Base-by-base conservation (phyloP, 2,888 invertebrate species). In the Sipha maydis region DNA sequence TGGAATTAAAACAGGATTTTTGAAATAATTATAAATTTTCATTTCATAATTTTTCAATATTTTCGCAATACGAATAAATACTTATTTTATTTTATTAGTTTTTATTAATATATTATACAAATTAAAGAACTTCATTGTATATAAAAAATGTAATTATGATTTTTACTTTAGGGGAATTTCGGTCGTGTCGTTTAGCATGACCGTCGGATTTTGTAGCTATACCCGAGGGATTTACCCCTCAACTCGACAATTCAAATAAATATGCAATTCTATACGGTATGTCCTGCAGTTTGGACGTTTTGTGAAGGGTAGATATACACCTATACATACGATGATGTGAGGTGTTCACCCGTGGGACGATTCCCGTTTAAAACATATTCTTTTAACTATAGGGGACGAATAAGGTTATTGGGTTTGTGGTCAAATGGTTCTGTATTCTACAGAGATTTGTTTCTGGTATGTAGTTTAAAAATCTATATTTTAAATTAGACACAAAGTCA, bases 141-240 rank as follows among this genome's bases (percentile, higher is more conserved):
- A 67, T n/a, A 56, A 38, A 19, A 80, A 17, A 41, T 84, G 25
- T 19, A 67, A 77, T 54, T 31, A 77, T 67, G 48, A 85, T 77
- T 80, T 61, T 88, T 28, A 25, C 61, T 31, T 61, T 25, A 25
- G 28, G 41, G 79, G 38, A 54, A 1, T 75, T 76, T 31, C 82
- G 86, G 88, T 80, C 89, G 83, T 89, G 90, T 38, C 88, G 85
- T 85, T 89, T 85, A 41, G 86, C 84, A 67, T 90, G 90, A 88
- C 89, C 85, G 76, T 71, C 78, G 77, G 75, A 77, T 83, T 89
- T 89, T 17, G 76, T 56, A 11, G 41, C 77, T 61, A 83, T 28
- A 69, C 90, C 89, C 83, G 79, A 48, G 86, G 90, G 78, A 84
- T 89, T 83, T 48, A 67, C 83, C 76, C 86, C 71, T 78, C 38